Conservation (phyloP, 2,888 invertebrate species). For the Lithophane ornitopus region DNA sequence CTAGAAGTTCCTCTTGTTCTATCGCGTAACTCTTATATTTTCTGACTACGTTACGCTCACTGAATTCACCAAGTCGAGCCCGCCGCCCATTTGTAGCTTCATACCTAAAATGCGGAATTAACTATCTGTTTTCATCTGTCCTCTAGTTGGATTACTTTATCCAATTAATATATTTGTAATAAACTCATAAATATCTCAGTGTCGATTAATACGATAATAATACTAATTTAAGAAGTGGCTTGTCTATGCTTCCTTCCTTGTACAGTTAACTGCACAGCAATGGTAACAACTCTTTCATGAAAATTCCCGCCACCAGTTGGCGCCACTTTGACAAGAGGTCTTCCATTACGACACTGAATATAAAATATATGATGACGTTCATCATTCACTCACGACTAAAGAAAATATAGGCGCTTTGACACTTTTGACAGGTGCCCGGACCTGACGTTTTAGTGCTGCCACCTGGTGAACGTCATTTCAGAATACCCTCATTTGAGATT, state of each 20-base stretch:
- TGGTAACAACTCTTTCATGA: neutral
- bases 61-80: too few species aligned
- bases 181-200: neutral
- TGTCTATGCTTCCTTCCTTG: neutral
- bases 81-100: too few species aligned
- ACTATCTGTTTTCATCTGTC: too few species aligned
- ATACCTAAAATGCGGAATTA: too few species aligned
- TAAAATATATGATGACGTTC: neutral
- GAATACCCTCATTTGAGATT: neutral
- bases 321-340: neutral
- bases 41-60: too few species aligned
- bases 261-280: neutral
- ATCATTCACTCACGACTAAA: neutral
- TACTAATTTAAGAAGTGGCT: neutral
- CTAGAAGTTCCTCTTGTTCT: too few species aligned
- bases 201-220: conserved; percentile 33
- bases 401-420: neutral
- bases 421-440: neutral
- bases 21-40: too few species aligned
- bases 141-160: neutral
- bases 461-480: neutral
- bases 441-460: neutral
- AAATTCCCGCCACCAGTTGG: neutral
- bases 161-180: conserved; percentile 3
- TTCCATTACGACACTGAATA: neutral